Base-by-base conservation (phyloP, 1,140 invertebrate species). In the Helicoverpa zea region DNA sequence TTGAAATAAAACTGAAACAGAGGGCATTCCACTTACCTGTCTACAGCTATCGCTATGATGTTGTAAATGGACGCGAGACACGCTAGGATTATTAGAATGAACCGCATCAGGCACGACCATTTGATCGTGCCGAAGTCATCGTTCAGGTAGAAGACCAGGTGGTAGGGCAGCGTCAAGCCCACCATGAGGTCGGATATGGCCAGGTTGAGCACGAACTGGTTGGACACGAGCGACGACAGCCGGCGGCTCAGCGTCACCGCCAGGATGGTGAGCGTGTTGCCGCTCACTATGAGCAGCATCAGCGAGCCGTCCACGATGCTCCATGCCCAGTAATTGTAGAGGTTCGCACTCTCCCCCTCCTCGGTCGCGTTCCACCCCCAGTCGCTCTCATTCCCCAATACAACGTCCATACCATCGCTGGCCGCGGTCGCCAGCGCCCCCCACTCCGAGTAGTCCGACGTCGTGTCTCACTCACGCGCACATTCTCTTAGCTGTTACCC, bases 41-140 rank as follows among this genome's bases (percentile, higher is more conserved):
- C 98, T 29, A 98, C 95, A 12, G 98, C 97, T 73, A 98, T 98
- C 16, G 97, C 96, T 74, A 97, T 97, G 56, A 98, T 96, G 83
- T 98, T 98, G 90, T 97, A 96, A 86, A 98, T 97, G 83, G 97
- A 97, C 23, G 96, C 97, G 83, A 96, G 96, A 88, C 97, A 97
- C 68, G 97, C 97, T 82, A 97, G 95, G 73, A 96, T 96, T 73
- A 97, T 96, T 2, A 97, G 93, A 18, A 97, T 96, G 89, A 98
- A 97, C 83, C 97, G 95, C 89, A 97, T 92, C 13, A 97, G 85
- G 83, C 97, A 98, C 0, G 96, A 96, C 59, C 90, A 91, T 83
- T 96, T 96, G 78, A 96, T 92, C 11, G 88, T 88, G 11, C 96
- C 96, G 78, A 97, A 94, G 52, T 95, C 91, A 0, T 94, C 90